Conservation (phyloP, 2,113 vertebrate genomes). For the Anolis carolinensis region DNA sequence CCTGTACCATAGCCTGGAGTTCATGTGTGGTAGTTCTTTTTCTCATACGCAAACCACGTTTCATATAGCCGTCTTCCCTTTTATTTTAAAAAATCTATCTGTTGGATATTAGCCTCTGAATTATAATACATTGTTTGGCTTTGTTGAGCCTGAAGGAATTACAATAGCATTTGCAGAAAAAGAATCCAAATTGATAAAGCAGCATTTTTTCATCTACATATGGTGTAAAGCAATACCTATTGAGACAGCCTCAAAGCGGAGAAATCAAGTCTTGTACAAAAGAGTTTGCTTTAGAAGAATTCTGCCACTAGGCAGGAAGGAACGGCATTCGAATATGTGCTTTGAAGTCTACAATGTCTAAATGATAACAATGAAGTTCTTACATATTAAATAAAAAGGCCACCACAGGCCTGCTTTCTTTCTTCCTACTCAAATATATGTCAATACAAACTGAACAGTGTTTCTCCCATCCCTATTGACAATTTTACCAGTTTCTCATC, state of each 20-base stretch:
- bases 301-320: not conserved
- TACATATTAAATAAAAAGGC: constrained; percentile 8
- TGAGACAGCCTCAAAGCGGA: not conserved
- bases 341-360: not conserved
- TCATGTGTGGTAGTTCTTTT: not conserved
- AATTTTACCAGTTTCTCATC: constrained; percentile 14
- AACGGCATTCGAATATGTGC: not conserved
- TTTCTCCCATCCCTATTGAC: not conserved
- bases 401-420: not conserved
- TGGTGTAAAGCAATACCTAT: not conserved
- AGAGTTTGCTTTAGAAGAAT: not conserved
- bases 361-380: not conserved
- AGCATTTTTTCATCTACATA: not conserved
- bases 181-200: not conserved
- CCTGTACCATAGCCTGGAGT: not conserved
- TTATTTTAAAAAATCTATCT: not conserved
- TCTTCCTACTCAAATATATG: not conserved
- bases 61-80: not conserved
- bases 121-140: not conserved
- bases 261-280: not conserved
- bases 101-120: not conserved
- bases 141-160: not conserved
- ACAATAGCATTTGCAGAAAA: not conserved
- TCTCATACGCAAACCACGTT: not conserved
- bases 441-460: not conserved